These are phyloP conservation scores for Xiphophorus maculatus DNA, from an alignment of 2,113 vertebrate species.

Conservation along the genomic window DNA sequence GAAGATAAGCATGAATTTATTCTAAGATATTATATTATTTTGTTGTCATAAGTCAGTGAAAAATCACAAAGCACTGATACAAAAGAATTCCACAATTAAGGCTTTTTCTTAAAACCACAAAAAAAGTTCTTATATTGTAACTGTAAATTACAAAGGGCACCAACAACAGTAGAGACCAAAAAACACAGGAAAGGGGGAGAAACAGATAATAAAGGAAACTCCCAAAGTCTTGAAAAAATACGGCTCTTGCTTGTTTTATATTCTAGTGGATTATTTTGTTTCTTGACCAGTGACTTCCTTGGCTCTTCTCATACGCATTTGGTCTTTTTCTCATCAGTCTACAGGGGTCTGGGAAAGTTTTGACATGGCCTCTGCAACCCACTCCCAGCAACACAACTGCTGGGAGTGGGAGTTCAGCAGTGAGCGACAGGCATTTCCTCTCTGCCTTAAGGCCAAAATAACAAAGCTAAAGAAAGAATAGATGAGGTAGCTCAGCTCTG, in stretches of 20 bases:
- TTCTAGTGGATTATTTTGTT: constrained; percentile 27
- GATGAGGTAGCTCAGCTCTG: not conserved
- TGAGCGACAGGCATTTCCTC: constrained; percentile 67
- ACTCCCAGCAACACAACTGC: constrained; percentile 27
- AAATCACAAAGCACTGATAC: not conserved
- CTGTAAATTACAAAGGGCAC: not conserved
- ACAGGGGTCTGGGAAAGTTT: constrained; percentile 63
- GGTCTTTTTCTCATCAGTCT: constrained; percentile 55
- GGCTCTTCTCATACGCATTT: constrained; percentile 48
- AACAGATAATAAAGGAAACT: not conserved
- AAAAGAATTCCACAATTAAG: too few relatives aligned
- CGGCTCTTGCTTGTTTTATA: constrained; percentile 30
- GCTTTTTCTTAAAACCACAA: not conserved
- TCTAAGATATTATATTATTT: not conserved
- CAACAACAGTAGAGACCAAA: not conserved
- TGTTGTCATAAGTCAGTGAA: not conserved
- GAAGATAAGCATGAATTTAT: not conserved
- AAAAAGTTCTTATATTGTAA: not conserved
- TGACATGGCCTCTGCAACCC: constrained; percentile 60
- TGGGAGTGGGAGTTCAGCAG: constrained; percentile 2
- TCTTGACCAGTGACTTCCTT: constrained; percentile 43
- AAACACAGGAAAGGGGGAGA: constrained; percentile 15
- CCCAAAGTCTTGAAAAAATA: constrained; percentile 25
- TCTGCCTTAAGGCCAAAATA: constrained; percentile 46
- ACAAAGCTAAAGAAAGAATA: constrained; percentile 19